Evolutionary conservation across 2,797 vertebrate genomes (phyloP).

Genomic region (Scolopax rusticola): DNA sequence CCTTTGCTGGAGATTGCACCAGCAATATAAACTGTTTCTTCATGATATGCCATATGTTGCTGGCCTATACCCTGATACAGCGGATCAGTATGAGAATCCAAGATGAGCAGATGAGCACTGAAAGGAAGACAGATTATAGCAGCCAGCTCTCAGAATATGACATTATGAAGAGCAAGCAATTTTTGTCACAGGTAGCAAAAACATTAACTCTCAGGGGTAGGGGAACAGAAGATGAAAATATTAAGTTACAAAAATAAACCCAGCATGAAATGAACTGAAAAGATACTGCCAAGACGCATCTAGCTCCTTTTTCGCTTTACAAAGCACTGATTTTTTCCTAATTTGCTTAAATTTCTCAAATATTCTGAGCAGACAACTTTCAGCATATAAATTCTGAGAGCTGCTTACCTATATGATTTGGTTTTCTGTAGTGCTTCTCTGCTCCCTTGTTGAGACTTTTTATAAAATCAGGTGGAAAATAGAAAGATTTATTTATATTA

Average conservation of each 20-base stretch:
- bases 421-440: background rate
- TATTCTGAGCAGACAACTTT: background rate
- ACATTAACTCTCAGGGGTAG: background rate
- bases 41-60: background rate
- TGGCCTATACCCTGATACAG: background rate
- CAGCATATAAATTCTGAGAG: background rate
- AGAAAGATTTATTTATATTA: background rate
- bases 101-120: background rate
- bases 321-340: background rate
- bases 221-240: background rate
- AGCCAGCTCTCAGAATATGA: background rate
- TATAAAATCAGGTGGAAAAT: background rate
- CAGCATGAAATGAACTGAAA: background rate
- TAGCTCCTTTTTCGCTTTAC: background rate
- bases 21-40: background rate
- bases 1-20: background rate
- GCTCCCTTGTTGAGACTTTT: background rate
- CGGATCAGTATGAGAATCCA: background rate
- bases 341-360: constrained; percentile 4
- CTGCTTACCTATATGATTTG: background rate
- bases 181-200: constrained; percentile 36
- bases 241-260: constrained; percentile 2
- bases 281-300: background rate
- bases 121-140: background rate
- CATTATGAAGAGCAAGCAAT: background rate